These are phyloP conservation scores for Orchestes rusci DNA, from an alignment of 2,888 invertebrate species.

Conservation along the genomic window DNA sequence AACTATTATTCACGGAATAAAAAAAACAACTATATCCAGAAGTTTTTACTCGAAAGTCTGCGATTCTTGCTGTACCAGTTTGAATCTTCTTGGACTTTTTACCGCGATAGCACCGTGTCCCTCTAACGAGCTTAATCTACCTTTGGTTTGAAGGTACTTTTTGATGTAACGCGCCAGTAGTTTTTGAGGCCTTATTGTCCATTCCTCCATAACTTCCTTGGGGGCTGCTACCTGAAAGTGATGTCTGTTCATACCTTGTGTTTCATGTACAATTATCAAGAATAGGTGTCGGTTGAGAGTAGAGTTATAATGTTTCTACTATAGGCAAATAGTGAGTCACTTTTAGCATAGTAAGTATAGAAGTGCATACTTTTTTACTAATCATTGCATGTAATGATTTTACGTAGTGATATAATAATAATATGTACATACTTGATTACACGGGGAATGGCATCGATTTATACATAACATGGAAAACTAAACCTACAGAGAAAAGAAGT, in stretches of 20 bases:
- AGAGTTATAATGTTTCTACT: not conserved
- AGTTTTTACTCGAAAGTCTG: constrained; percentile 73
- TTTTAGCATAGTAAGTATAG: no score
- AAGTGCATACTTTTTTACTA: no score
- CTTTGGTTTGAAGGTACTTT: constrained; percentile 71
- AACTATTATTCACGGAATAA: not conserved
- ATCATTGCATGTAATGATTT: no score
- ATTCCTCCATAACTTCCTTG: constrained; percentile 82
- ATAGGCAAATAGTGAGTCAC: not conserved
- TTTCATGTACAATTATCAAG: no score
- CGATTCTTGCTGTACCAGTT: constrained; percentile 84
- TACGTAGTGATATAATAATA: no score
- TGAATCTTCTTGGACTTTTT: constrained; percentile 81
- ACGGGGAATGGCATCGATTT: no score
- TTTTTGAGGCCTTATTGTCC: constrained; percentile 84
- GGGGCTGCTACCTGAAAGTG: constrained; percentile 66
- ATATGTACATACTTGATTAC: no score
- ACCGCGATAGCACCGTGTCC: constrained; percentile 74
- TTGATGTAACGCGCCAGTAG: constrained; percentile 78
- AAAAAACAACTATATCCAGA: not conserved
- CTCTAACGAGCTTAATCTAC: constrained; percentile 57
- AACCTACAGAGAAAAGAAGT: no score
- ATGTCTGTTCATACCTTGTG: not conserved
- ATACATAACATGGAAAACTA: no score
- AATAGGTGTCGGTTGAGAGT: no score